Evolutionary conservation across 2,797 vertebrate species (phyloP).

Genomic region (Pelobates cultripes): DNA sequence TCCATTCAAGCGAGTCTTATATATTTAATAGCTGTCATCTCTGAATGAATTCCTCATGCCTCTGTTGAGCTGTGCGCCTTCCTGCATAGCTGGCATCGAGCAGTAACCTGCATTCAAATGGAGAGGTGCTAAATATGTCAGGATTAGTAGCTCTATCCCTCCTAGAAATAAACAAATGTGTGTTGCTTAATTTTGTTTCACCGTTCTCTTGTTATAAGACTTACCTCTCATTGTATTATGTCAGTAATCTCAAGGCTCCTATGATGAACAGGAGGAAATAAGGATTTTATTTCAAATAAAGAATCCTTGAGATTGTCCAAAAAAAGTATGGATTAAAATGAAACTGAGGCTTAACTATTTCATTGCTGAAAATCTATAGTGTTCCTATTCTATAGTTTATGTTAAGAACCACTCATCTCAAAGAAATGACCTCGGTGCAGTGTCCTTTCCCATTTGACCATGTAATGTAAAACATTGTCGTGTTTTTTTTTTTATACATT

Average conservation of each 20-base stretch:
- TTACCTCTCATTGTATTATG: constrained; percentile 14
- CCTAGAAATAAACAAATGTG: constrained; percentile 1
- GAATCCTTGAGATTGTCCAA: constrained; percentile 19
- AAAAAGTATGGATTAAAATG: not conserved
- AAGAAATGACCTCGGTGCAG: no score
- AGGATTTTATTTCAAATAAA: constrained; percentile 20
- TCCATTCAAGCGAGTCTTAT: constrained; percentile 45
- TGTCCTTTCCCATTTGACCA: no score
- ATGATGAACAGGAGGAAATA: constrained; percentile 7
- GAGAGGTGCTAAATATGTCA: constrained; percentile 20
- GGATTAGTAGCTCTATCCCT: constrained; percentile 6
- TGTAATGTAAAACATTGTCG: no score
- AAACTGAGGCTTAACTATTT: not conserved
- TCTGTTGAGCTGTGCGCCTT: constrained; percentile 15
- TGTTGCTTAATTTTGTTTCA: constrained; percentile 9
- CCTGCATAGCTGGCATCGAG: constrained; percentile 40
- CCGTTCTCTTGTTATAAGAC: constrained; percentile 9
- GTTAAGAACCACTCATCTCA: no score
- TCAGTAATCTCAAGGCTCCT: not conserved
- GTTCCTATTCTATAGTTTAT: no score
- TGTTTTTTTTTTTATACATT: no score
- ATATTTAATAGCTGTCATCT: constrained; percentile 57
- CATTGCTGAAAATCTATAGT: not conserved
- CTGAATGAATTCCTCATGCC: constrained; percentile 43
- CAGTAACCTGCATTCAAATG: constrained; percentile 41